phyloP scores from a whole-genome alignment of 2,888 invertebrate genomes.

The Phengaris arion region DNA sequence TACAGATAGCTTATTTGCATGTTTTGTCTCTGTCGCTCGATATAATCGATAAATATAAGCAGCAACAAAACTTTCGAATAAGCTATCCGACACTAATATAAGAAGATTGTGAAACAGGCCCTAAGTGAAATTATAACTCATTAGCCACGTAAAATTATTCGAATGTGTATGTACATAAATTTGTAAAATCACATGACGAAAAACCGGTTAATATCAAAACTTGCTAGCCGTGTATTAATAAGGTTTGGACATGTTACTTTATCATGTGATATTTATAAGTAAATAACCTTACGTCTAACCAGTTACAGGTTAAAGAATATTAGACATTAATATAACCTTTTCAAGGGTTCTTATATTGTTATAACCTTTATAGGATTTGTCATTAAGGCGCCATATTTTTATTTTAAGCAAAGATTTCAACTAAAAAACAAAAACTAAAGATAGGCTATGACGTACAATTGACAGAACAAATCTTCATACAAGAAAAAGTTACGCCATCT shows the following conservation, averaged over 20 bases:
- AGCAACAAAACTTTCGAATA: too few relatives aligned
- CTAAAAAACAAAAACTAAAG: too few relatives aligned
- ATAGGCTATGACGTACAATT: too few relatives aligned
- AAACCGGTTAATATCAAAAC: slow-evolving; percentile 7
- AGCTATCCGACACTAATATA: not conserved
- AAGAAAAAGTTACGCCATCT: too few relatives aligned
- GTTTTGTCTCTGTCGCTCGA: too few relatives aligned
- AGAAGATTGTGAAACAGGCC: not conserved
- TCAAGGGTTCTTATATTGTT: not conserved
- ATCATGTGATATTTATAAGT: slow-evolving; percentile 12
- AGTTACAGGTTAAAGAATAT: slow-evolving; percentile 4
- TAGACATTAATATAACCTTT: not conserved
- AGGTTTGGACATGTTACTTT: slow-evolving; percentile 6
- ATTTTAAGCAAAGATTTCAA: too few relatives aligned
- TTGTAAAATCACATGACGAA: slow-evolving; percentile 13
- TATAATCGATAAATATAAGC: too few relatives aligned
- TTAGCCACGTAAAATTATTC: slow-evolving; percentile 3
- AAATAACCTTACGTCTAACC: slow-evolving; percentile 11
- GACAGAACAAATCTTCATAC: too few relatives aligned
- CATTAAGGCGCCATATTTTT: too few relatives aligned
- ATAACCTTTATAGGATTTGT: too few relatives aligned
- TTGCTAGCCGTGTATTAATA: slow-evolving; percentile 17
- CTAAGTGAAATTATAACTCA: not conserved
- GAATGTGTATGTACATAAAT: not conserved
- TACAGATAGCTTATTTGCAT: too few relatives aligned